Conservation (phyloP, 2,113 vertebrate genomes). For the Gymnarchus niloticus region DNA sequence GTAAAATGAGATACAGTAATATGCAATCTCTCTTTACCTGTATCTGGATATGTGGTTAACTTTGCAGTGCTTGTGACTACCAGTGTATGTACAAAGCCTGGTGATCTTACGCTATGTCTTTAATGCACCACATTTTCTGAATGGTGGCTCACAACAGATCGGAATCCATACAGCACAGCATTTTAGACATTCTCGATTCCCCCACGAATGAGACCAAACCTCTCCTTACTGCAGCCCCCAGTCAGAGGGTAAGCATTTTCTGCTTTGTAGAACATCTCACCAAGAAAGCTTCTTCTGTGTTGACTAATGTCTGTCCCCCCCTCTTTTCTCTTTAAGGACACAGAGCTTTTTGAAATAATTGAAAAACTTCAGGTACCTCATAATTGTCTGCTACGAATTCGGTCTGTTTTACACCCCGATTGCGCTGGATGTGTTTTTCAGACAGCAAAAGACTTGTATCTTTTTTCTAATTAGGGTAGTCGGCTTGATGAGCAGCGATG, state of each 20-base stretch:
- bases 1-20: slow-evolving; percentile 51
- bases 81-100: background rate
- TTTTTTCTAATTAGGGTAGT: slow-evolving; percentile 66
- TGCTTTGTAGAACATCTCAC: background rate
- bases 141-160: slow-evolving; percentile 45
- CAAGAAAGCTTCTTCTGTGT: background rate
- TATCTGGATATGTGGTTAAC: background rate
- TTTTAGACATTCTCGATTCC: slow-evolving; percentile 61
- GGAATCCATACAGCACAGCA: slow-evolving; percentile 47
- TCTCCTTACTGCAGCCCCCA: slow-evolving; percentile 50
- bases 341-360: slow-evolving; percentile 87
- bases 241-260: slow-evolving; percentile 65
- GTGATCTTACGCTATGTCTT: background rate
- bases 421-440: background rate
- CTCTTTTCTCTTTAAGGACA: slow-evolving; percentile 58
- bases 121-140: background rate
- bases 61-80: background rate
- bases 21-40: slow-evolving; percentile 23
- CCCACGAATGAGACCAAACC: slow-evolving; percentile 54
- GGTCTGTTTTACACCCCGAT: background rate
- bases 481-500: slow-evolving; percentile 80
- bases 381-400: background rate
- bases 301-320: background rate
- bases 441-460: slow-evolving; percentile 21
- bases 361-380: slow-evolving; percentile 67